Conservation (phyloP, 2,113 vertebrate genomes). For the Trachemys scripta region DNA sequence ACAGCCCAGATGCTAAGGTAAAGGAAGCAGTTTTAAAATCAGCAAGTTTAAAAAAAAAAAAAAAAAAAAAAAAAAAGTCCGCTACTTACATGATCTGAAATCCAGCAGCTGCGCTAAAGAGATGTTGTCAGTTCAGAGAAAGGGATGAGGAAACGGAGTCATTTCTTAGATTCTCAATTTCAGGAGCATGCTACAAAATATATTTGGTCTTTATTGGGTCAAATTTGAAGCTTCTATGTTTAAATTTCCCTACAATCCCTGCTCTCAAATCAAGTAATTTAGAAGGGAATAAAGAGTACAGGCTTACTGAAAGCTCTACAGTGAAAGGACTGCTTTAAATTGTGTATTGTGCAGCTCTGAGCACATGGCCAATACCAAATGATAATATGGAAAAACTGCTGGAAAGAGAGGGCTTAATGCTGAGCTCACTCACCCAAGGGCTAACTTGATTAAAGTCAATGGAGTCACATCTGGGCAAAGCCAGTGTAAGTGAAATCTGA, state of each 20-base stretch:
- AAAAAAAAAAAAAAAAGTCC: accelerated
- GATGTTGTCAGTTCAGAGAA: accelerated
- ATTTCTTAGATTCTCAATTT: accelerated
- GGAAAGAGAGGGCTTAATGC: not conserved
- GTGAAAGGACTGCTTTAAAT: not conserved
- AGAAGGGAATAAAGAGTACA: not conserved
- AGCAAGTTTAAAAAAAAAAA: accelerated
- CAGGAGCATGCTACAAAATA: not conserved
- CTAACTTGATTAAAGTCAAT: not conserved
- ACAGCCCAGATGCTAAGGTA: accelerated
- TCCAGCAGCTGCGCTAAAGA: accelerated
- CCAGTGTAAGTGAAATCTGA: not conserved
- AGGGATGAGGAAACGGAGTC: accelerated
- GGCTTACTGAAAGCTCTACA: accelerated
- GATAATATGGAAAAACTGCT: not conserved
- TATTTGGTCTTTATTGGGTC: not conserved
- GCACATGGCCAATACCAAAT: not conserved
- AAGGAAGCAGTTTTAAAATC: accelerated
- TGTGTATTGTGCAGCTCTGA: not conserved
- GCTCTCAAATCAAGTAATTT: not conserved
- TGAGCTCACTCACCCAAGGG: not conserved
- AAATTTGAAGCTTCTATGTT: not conserved
- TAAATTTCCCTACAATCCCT: not conserved
- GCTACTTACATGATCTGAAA: accelerated
- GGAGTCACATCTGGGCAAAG: not conserved